Conservation (phyloP, 2,113 vertebrate species). For the Cryptomyrus ogoouensis region DNA sequence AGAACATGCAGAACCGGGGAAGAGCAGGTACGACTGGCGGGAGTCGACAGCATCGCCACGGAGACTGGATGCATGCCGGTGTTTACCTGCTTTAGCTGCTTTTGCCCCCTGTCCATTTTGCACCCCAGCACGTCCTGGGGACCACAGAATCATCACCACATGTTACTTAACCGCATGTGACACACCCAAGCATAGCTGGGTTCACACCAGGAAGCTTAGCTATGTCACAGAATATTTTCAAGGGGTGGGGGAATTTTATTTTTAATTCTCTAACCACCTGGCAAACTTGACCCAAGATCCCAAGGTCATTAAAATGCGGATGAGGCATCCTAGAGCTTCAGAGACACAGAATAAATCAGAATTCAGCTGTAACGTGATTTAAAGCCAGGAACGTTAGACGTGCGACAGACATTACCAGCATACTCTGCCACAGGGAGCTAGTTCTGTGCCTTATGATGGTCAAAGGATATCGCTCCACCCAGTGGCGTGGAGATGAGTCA, state of each 20-base stretch:
- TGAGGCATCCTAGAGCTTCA: neutral
- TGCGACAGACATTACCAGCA: neutral
- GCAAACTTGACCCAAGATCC: neutral
- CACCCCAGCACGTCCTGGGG: neutral
- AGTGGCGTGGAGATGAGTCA: neutral
- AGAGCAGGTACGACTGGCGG: neutral
- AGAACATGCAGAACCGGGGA: neutral
- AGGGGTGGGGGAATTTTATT: neutral
- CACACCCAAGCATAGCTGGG: neutral
- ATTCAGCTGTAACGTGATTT: neutral
- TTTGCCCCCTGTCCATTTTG: slow-evolving; percentile 14
- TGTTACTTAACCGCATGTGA: neutral
- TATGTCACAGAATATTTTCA: neutral
- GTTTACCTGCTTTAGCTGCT: neutral
- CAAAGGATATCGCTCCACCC: neutral
- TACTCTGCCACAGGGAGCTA: neutral
- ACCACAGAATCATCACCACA: slow-evolving; percentile 19
- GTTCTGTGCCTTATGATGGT: neutral
- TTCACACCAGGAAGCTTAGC: neutral
- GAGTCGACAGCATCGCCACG: neutral
- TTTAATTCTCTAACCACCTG: neutral
- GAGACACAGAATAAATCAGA: neutral
- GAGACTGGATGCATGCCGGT: neutral
- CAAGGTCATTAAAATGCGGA: neutral
- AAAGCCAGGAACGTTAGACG: neutral